A percentile compares a stretch with the other conserved stretches of the same genome.
phyloP scores from a whole-genome alignment of 2,888 invertebrate genomes.

The Melinaea menophilus region DNA sequence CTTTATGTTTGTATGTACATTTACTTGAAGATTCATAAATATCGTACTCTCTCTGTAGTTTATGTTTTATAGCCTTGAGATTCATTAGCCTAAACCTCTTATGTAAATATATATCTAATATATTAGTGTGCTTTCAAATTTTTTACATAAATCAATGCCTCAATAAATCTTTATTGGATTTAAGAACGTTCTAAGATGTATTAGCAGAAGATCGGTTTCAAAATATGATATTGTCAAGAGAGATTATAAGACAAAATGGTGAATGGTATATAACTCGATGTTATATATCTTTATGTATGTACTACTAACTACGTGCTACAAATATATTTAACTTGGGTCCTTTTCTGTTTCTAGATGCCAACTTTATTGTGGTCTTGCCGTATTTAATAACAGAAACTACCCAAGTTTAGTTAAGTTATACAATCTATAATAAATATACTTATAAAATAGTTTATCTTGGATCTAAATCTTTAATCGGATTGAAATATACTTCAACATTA shows the following conservation, averaged over 20 bases:
- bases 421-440: conserved; percentile 2
- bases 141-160: conserved; percentile 7
- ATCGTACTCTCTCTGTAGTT: conserved; percentile 2
- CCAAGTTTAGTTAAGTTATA: not conserved
- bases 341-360: no score
- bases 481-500: conserved; percentile 21
- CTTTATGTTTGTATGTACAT: not conserved
- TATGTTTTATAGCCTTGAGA: conserved; percentile 16
- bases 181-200: not conserved
- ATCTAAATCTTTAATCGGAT: conserved; percentile 13
- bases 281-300: no score
- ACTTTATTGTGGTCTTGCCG: not conserved
- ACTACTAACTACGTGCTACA: no score
- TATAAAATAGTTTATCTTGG: conserved; percentile 1
- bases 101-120: conserved; percentile 19
- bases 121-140: conserved; percentile 22
- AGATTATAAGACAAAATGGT: no score
- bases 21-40: not conserved
- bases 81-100: conserved; percentile 18
- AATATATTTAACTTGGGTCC: no score
- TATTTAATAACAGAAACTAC: not conserved
- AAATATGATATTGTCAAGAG: not conserved
- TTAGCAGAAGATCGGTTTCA: not conserved
- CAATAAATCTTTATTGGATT: not conserved
- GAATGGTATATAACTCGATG: no score